Conservation (phyloP, 2,888 invertebrate species). For the Xiphydria camelus region DNA sequence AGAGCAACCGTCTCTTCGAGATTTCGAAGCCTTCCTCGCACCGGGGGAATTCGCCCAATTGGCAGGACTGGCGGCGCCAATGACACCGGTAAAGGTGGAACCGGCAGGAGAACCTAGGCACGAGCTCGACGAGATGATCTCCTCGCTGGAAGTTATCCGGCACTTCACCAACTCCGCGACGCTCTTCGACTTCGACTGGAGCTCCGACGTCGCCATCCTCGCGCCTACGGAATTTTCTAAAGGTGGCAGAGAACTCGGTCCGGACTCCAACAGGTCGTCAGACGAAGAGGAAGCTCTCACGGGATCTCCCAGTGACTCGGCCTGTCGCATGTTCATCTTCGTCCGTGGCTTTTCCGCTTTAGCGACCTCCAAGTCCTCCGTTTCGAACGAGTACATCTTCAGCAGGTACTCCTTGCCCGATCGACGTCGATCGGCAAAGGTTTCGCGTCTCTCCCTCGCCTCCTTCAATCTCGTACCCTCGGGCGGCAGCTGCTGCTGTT, state of each 20-base stretch:
- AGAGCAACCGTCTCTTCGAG: not conserved
- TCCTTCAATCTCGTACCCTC: not conserved
- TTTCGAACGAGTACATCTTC: slow-evolving; percentile 55
- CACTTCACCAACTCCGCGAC: slow-evolving; percentile 47
- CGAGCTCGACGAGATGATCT: slow-evolving; percentile 39
- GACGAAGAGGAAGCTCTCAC: slow-evolving; percentile 42
- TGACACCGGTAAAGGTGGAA: no score
- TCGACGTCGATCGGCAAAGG: slow-evolving; percentile 28
- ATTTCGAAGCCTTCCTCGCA: slow-evolving; percentile 22
- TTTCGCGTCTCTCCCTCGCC: not conserved
- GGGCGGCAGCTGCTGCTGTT: not conserved
- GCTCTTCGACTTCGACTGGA: slow-evolving; percentile 27
- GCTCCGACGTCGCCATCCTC: slow-evolving; percentile 17
- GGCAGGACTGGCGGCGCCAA: slow-evolving; percentile 29
- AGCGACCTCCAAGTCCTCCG: slow-evolving; percentile 43
- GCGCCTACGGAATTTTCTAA: slow-evolving; percentile 28
- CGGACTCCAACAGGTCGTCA: slow-evolving; percentile 47
- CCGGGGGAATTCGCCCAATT: slow-evolving; percentile 42
- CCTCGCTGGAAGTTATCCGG: slow-evolving; percentile 51
- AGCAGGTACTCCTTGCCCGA: slow-evolving; percentile 49
- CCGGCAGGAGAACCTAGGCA: slow-evolving; percentile 35
- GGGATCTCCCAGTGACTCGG: slow-evolving; percentile 37
- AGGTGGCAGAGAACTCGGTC: slow-evolving; percentile 42
- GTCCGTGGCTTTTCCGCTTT: slow-evolving; percentile 19
- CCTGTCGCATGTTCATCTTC: slow-evolving; percentile 10